Evolutionary conservation across 2,113 vertebrate genomes (phyloP), one percentile per base, ranked within the genome.

Genomic region (Ctenodactylus gundi): DNA sequence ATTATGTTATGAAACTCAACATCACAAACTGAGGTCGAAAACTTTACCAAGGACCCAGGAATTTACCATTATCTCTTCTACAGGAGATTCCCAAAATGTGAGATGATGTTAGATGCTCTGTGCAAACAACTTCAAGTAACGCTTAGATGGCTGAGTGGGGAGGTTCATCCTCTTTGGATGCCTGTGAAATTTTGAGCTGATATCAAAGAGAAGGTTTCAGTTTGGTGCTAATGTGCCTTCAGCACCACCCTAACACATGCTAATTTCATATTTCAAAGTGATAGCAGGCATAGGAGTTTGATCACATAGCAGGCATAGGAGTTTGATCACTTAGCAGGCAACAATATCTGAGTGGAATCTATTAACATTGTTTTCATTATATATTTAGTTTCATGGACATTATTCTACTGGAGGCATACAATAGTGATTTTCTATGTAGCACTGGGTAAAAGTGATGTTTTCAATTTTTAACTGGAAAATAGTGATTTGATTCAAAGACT

Each of bases 301-400:
- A 53, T 86, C 80, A 44, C 51, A 67, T 41, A 77, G 25, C 81
- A 60, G 41, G 62, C 57, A 78, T 23, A 11, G 27, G 34, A 53
- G 15, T 75, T 80, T 60, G 15, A 53, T 86, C 80, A 44, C 51
- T 73, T 41, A 77, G 25, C 81, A 60, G 41, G 62, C 57, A 78
- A 90, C 84, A 58, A 23, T 41, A 15, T 85, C 72, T 39, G 81
- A 68, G 65, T 81, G 34, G 36, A 86, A 88, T 88, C 27, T 39
- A 67, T 76, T 85, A 39, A 62, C 20, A 64, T 39, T 64, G 9
- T 84, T 93, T 86, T 57, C 31, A 15, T 41, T 15, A 90, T 7
- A 44, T 21, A 29, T 72, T 62, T 85, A 67, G 31, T 49, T 91
- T 72, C 57, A 53, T 8, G 78, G 31, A 67, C 41, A n/a, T 23